A percentile compares a stretch with the other conserved stretches of the same genome.
phyloP scores from a whole-genome alignment of 1,140 invertebrate species.

The Neuroterus valhalla region DNA sequence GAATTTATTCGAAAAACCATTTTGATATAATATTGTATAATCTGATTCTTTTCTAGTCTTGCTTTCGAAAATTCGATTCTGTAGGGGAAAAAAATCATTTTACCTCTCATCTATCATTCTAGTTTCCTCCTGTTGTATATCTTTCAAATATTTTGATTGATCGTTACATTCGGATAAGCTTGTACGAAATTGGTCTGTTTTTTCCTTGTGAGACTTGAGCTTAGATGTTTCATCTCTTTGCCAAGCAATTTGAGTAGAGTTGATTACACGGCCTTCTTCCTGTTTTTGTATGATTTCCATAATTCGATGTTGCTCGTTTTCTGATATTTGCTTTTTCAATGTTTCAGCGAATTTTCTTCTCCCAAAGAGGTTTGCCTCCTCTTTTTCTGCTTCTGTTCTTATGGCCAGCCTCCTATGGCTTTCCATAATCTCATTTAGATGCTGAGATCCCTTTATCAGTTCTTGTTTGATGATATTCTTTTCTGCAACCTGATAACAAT shows the following conservation, averaged over 20 bases:
- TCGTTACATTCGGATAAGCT: slow-evolving; percentile 77
- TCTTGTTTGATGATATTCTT: slow-evolving; percentile 74
- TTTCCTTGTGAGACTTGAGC: slow-evolving; percentile 64
- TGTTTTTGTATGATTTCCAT: slow-evolving; percentile 80
- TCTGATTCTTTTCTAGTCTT: no score
- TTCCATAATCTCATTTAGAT: slow-evolving; percentile 80
- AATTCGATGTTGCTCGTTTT: slow-evolving; percentile 77
- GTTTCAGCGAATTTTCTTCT: slow-evolving; percentile 68
- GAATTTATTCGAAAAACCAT: no score
- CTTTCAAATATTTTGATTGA: slow-evolving; percentile 76
- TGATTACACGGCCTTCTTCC: slow-evolving; percentile 80
- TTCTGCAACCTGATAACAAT: slow-evolving; percentile 63
- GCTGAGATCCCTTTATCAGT: slow-evolving; percentile 76
- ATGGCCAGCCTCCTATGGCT: slow-evolving; percentile 75
- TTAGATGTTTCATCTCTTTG: slow-evolving; percentile 76
- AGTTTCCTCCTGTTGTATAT: slow-evolving; percentile 77
- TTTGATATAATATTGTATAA: no score
- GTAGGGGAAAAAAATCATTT: no score
- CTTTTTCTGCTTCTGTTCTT: slow-evolving; percentile 65
- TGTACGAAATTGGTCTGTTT: slow-evolving; percentile 71
- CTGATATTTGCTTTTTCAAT: slow-evolving; percentile 77
- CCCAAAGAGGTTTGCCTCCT: slow-evolving; percentile 57
- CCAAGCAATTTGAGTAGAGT: slow-evolving; percentile 75
- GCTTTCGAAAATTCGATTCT: no score
- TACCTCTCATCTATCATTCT: slow-evolving; percentile 77